A percentile compares a stretch with the other conserved stretches of the same genome.
Evolutionary conservation across 1,140 invertebrate genomes (phyloP).

Genomic region (Drosophila guanche): DNA sequence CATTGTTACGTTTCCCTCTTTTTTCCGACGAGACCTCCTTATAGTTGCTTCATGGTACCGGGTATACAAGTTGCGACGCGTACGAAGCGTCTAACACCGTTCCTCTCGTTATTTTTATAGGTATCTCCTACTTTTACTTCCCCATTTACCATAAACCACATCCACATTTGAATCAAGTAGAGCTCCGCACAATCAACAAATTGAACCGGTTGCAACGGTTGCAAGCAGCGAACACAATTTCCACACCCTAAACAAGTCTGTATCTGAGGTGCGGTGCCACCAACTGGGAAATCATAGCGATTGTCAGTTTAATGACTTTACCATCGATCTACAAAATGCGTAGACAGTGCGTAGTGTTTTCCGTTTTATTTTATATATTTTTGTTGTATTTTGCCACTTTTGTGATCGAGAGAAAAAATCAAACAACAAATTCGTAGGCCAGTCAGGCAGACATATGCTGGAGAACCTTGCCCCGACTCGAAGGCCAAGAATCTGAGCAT

Average conservation of each 20-base stretch:
- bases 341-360: constrained; percentile 54
- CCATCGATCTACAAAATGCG: constrained; percentile 53
- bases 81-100: too few relatives aligned
- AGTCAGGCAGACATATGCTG: constrained; percentile 10
- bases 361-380: background rate
- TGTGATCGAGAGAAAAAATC: constrained; percentile 5
- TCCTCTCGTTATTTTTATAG: background rate
- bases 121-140: constrained; percentile 22
- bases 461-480: constrained; percentile 47
- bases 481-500: constrained; percentile 47
- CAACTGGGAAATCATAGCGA: constrained; percentile 65
- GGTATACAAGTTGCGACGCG: too few relatives aligned
- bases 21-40: too few relatives aligned
- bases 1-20: too few relatives aligned
- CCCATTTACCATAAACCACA: constrained; percentile 33
- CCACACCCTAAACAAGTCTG: constrained; percentile 41
- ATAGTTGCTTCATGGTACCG: too few relatives aligned
- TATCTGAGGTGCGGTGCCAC: constrained; percentile 26
- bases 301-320: constrained; percentile 58
- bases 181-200: constrained; percentile 35
- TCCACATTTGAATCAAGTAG: constrained; percentile 37
- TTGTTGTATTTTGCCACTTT: constrained; percentile 37
- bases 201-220: constrained; percentile 35
- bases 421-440: constrained; percentile 15
- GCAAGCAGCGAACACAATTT: constrained; percentile 24